Conservation (phyloP, 2,797 vertebrate species). For the Oreonectes daqikongensis region DNA sequence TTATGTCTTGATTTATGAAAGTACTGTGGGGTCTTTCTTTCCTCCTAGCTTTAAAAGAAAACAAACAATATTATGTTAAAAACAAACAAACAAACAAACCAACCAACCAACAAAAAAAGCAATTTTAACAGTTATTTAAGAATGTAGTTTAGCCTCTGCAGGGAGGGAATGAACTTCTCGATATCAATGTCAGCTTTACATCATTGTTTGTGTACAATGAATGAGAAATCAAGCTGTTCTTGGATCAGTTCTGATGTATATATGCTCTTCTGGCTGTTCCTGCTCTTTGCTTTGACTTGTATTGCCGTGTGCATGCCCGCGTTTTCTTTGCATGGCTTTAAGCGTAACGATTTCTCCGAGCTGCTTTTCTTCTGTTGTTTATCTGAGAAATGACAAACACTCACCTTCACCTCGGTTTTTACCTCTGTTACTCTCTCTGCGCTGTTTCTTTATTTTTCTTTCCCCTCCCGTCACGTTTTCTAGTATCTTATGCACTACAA, state of each 20-base stretch:
- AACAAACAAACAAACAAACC: constrained; percentile 48
- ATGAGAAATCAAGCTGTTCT: constrained; percentile 71
- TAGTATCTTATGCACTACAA: constrained; percentile 76
- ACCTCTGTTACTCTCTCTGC: constrained; percentile 65
- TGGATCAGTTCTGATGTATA: constrained; percentile 83
- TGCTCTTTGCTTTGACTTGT: constrained; percentile 83
- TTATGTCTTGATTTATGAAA: constrained; percentile 72
- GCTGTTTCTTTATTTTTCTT: constrained; percentile 58
- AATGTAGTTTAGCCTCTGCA: constrained; percentile 93
- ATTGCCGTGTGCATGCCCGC: constrained; percentile 87
- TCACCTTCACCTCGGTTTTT: constrained; percentile 64
- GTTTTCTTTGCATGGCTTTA: constrained; percentile 93
- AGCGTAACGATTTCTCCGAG: constrained; percentile 80
- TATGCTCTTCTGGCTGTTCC: constrained; percentile 84
- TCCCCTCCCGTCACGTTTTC: constrained; percentile 60
- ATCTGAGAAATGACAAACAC: constrained; percentile 55
- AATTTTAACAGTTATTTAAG: constrained; percentile 86
- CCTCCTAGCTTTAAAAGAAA: constrained; percentile 67
- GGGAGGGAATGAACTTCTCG: constrained; percentile 86
- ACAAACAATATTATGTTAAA: constrained; percentile 67
- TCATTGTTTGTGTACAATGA: constrained; percentile 84
- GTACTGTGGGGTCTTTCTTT: constrained; percentile 69
- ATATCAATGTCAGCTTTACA: constrained; percentile 88
- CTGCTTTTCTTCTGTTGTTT: constrained; percentile 68
- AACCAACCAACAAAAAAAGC: constrained; percentile 55